Evolutionary conservation across 2,113 vertebrate genomes (phyloP).

Genomic region (Apteryx owenii): DNA sequence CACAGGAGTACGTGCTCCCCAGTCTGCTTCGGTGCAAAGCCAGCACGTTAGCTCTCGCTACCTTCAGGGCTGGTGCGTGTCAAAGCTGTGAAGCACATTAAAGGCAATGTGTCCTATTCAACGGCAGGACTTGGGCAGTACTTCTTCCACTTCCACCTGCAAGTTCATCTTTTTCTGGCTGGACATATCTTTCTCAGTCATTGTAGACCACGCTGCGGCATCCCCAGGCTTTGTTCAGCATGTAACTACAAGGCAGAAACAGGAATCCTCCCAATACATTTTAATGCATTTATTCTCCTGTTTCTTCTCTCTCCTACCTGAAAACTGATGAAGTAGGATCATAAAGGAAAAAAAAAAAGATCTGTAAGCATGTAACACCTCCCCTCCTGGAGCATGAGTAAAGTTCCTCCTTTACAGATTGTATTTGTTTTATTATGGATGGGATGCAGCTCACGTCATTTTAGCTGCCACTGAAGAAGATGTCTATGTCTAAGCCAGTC

Average conservation of each 20-base stretch:
- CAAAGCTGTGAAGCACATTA: fast-evolving
- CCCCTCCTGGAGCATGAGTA: not conserved
- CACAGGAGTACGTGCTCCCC: not conserved
- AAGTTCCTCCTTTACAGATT: not conserved
- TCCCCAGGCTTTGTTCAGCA: not conserved
- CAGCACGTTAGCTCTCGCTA: not conserved
- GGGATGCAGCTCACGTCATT: not conserved
- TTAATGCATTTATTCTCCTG: not conserved
- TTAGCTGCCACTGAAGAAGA: not conserved
- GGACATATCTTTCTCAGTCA: not conserved
- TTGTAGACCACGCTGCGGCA: not conserved
- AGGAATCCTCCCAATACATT: not conserved
- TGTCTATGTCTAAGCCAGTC: not conserved
- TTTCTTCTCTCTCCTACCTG: not conserved
- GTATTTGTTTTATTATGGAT: not conserved
- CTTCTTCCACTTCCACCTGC: not conserved
- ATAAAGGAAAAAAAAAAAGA: not conserved
- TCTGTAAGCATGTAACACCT: not conserved
- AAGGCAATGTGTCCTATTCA: not conserved
- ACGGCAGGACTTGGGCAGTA: not conserved
- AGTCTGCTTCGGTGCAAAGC: not conserved
- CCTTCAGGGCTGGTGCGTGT: not conserved
- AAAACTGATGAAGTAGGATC: not conserved
- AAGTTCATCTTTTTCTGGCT: not conserved
- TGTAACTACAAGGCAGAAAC: not conserved